These are phyloP conservation scores for Rhynchophorus ferrugineus DNA, from an alignment of 1,140 invertebrate genomes.

Conservation along the genomic window DNA sequence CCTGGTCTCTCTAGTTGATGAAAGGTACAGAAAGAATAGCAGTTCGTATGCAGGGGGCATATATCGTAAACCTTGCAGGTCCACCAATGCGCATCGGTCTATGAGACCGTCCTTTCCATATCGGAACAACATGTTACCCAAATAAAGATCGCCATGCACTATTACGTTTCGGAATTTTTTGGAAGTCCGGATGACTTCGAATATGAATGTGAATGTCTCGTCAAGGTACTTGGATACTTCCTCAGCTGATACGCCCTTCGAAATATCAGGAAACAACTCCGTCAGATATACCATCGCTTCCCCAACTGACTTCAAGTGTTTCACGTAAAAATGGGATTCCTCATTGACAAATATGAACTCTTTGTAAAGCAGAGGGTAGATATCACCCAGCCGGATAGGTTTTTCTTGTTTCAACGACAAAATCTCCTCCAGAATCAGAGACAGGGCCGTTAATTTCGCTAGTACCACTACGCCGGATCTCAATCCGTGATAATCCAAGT, in stretches of 20 bases:
- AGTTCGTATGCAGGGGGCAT: conserved; percentile 46
- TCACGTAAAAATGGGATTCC: no score
- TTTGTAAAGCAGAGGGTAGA: no score
- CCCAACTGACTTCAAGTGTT: no score
- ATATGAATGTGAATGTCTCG: not conserved
- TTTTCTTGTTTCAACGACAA: conserved; percentile 18
- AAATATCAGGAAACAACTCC: no score
- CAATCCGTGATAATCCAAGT: conserved; percentile 4
- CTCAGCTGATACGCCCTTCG: no score
- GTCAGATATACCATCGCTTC: no score
- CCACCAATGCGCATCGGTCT: conserved; percentile 42
- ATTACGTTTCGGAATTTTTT: conserved; percentile 33
- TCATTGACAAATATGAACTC: no score
- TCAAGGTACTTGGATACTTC: not conserved
- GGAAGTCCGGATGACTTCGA: conserved; percentile 10
- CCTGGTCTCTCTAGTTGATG: conserved; percentile 34
- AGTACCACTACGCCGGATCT: conserved; percentile 10
- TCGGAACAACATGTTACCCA: conserved; percentile 43
- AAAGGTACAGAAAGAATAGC: conserved; percentile 39
- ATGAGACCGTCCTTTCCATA: conserved; percentile 42
- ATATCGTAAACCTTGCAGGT: conserved; percentile 48
- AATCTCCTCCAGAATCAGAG: conserved; percentile 23
- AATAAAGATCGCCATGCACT: conserved; percentile 42
- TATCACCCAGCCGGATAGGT: not conserved
- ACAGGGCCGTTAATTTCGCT: conserved; percentile 21